Conservation (phyloP, 2,797 vertebrate genomes). For the Clarias fuscus region DNA sequence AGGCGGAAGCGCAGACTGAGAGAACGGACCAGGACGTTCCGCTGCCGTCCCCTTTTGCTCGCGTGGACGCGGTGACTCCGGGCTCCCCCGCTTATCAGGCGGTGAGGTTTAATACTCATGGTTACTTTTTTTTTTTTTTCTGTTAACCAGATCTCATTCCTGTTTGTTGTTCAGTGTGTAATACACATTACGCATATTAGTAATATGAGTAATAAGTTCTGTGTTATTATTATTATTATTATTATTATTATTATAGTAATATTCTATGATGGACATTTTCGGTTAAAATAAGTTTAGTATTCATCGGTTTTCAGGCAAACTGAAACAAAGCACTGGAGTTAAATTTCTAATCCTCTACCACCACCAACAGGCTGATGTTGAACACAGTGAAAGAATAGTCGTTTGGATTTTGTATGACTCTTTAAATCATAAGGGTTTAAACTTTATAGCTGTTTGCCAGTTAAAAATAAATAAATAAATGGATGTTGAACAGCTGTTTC, state of each 20-base stretch:
- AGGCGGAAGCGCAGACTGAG: constrained; percentile 72
- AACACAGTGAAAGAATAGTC: not conserved
- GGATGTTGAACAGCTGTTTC: not conserved
- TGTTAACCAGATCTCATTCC: not conserved
- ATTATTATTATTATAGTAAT: not conserved
- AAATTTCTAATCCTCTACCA: not conserved
- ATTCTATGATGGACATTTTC: not conserved
- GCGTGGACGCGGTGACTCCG: constrained; percentile 79
- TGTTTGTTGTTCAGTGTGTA: not conserved
- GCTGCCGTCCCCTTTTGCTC: constrained; percentile 79
- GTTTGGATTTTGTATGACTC: not conserved
- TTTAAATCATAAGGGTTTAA: not conserved
- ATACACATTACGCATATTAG: not conserved
- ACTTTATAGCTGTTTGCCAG: not conserved
- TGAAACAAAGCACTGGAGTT: not conserved
- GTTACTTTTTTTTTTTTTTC: not conserved
- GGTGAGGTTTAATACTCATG: constrained; percentile 67
- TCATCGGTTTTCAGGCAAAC: not conserved
- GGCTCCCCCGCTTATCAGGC: constrained; percentile 87
- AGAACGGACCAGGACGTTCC: constrained; percentile 64
- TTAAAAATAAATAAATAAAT: not conserved
- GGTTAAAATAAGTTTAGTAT: not conserved
- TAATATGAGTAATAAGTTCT: not conserved
- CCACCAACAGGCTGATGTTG: not conserved
- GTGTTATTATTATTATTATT: not conserved